These are phyloP conservation scores for Vultur gryphus DNA, from an alignment of 2,797 vertebrate genomes.

Conservation along the genomic window DNA sequence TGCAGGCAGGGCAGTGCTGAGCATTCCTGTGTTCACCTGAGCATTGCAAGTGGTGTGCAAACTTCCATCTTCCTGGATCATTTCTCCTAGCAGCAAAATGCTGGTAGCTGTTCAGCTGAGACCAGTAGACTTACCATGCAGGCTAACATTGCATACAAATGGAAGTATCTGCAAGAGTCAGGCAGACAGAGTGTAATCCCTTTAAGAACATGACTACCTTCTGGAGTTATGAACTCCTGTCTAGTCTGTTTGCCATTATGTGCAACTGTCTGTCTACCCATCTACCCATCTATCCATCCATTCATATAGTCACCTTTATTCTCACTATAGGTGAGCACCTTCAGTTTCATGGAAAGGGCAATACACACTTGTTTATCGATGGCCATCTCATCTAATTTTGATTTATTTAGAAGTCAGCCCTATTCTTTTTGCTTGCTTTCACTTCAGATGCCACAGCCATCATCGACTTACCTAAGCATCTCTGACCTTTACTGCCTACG, in stretches of 20 bases:
- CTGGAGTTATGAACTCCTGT: background rate
- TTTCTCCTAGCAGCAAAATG: background rate
- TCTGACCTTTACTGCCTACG: background rate
- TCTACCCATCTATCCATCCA: too few relatives aligned
- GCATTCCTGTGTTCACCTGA: background rate
- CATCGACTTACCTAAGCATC: background rate
- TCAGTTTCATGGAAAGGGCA: background rate
- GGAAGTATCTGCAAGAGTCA: background rate
- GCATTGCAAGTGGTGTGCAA: background rate
- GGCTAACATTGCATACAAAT: background rate
- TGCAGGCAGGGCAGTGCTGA: background rate
- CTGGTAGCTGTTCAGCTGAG: background rate
- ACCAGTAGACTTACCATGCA: background rate
- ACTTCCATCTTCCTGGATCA: accelerated
- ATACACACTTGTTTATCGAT: background rate
- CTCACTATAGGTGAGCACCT: background rate
- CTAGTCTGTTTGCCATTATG: background rate
- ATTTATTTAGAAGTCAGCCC: background rate
- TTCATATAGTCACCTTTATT: background rate
- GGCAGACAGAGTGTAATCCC: background rate
- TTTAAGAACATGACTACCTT: background rate
- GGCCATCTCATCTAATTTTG: background rate
- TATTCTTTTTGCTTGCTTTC: background rate
- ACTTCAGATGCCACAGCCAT: background rate
- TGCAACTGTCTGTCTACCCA: background rate